These are phyloP conservation scores for Adrianichthys oophorus DNA, from an alignment of 2,797 vertebrate genomes.

Conservation along the genomic window DNA sequence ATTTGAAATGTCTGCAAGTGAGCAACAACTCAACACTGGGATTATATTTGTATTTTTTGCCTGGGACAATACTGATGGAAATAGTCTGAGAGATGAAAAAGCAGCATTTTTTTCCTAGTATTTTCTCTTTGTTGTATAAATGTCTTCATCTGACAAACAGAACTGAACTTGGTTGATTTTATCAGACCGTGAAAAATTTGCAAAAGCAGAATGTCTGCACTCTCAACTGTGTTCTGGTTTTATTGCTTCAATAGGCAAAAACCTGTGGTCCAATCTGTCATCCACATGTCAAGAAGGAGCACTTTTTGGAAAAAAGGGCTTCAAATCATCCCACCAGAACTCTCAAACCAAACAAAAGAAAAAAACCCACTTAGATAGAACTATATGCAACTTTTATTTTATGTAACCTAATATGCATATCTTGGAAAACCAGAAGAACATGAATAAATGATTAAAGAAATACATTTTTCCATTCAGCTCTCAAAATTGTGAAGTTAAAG, in stretches of 20 bases:
- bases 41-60: too few species aligned
- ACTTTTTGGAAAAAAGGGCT: neutral
- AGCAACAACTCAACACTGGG: too few species aligned
- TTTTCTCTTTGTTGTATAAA: neutral
- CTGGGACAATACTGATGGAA: too few species aligned
- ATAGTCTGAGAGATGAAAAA: too few species aligned
- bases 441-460: neutral
- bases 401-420: neutral
- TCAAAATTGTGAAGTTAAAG: neutral
- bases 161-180: neutral
- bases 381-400: neutral
- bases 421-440: neutral
- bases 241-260: neutral
- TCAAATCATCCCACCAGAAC: neutral
- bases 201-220: neutral
- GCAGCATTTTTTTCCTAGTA: too few species aligned
- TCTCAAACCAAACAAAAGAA: neutral
- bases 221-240: neutral
- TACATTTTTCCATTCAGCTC: neutral
- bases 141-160: neutral
- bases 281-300: neutral
- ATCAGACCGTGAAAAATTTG: neutral
- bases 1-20: too few species aligned
- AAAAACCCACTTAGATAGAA: neutral
- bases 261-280: neutral